phyloP scores from a whole-genome alignment of 2,888 invertebrate species.

The Brenthis daphne region DNA sequence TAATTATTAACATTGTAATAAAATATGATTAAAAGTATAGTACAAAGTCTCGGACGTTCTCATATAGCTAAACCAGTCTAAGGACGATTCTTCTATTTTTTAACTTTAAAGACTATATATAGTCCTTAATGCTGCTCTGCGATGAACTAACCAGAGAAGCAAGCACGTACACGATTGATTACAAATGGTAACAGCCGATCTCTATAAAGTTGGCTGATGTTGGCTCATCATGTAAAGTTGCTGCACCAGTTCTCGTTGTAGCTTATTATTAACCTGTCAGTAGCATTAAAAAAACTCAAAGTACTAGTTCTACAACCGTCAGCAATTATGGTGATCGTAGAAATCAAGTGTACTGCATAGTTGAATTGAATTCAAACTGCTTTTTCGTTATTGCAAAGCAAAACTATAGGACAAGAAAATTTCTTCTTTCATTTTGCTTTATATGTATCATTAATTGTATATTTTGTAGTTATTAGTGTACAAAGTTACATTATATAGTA shows the following conservation, averaged over 20 bases:
- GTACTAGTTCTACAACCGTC: constrained; percentile 30
- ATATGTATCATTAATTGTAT: no score
- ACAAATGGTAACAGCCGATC: constrained; percentile 1
- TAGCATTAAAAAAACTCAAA: constrained; percentile 30
- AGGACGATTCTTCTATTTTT: neutral
- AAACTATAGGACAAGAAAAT: constrained; percentile 5
- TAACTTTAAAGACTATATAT: neutral
- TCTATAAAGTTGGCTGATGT: constrained; percentile 9
- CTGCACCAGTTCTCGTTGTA: constrained; percentile 30
- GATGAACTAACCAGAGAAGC: neutral
- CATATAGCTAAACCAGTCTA: no score
- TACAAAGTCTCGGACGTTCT: no score
- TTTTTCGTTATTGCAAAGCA: constrained; percentile 3
- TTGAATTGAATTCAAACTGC: constrained; percentile 13
- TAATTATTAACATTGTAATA: no score
- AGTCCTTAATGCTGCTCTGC: neutral
- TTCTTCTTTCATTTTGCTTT: neutral
- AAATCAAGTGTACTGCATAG: constrained; percentile 29
- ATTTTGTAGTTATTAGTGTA: no score
- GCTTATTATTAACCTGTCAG: constrained; percentile 34
- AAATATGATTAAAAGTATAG: no score
- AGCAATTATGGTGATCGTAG: constrained; percentile 32
- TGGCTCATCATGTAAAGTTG: constrained; percentile 12
- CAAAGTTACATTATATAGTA: neutral
- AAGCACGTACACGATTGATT: neutral